Evolutionary conservation across 53 echinoderm and acorn worm species (phyloP), one percentile per base, ranked within the genome.

Genomic region (Paracentrotus lividus): DNA sequence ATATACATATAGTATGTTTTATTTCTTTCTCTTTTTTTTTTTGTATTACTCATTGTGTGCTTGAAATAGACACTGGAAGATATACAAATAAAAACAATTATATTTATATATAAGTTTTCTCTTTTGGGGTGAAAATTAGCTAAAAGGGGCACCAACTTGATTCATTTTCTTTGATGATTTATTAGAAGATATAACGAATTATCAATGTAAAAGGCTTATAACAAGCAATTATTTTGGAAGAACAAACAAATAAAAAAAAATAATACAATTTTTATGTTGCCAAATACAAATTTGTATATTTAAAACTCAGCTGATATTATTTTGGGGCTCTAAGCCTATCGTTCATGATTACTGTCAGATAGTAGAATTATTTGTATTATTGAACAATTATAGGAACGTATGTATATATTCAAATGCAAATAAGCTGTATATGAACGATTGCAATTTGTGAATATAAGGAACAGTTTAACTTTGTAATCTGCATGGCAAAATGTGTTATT

Each of bases 381-480:
- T 81, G 26, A 47, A 47, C 34, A 86, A 36, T 18, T 86, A 86
- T 56, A 47, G 20, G 55, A 54, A 31, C 36, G 55, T 89, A 33
- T 61, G 64, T 89, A 49, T 87, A 89, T 58, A 89, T 89, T 61
- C 89, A 89, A 89, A 89, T 89, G 89, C 89, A 89, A 89, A 89
- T 89, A 89, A 89, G 89, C 89, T 89, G 89, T 89, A 89, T 43
- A 89, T 89, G 61, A 89, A 89, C 61, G 64, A 64, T 42, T 34
- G 44, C 44, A 18, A 42, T 89, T 38, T 89, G 40, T 89, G 64
- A 61, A 42, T 89, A 64, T 40, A 42, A 33, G 33, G 24, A 5
- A 26, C 26, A 56, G 89, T 42, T 42, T 89, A 23, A 42, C 34
- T 23, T n/a, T 81, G 81, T 81, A 81, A 45, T 81, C 47, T 45